Evolutionary conservation across 2,888 invertebrate species (phyloP), one percentile per base, ranked within the genome.

Genomic region (Carcina quercana): DNA sequence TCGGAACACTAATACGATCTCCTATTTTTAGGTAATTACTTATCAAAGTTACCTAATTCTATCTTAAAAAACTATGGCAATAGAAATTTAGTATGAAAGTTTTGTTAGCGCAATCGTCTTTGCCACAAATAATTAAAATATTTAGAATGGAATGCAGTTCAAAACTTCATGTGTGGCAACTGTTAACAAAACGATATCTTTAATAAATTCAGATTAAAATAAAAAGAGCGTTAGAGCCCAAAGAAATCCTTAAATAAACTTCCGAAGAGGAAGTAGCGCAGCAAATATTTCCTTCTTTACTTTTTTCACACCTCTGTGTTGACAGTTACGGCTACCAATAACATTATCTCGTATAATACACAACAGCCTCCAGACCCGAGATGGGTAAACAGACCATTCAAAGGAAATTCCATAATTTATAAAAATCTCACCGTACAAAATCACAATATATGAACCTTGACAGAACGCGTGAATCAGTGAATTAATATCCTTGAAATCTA

Each of bases 401-500:
- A 51, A 46, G 53, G 32, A 34, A 66, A 68, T 56, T 58, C 60
- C 59, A 59, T 63, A 65, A 59, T 63, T 70, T 59, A 64, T 49
- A 60, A 48, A 49, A 49, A 42, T 49, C 59, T 50, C 61, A 71
- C 68, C 80, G 70, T 76, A 70, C 40, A 62, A 65, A 83, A 80
- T 82, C 67, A 64, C 51, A 69, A 80, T 67, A 73, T 83, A 82
- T 80, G 73, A 75, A 69, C 68, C 68, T 66, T 69, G 69, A 71
- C 69, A 68, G 60, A 66, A 60, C 47, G 68, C 67, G 69, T 75
- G 79, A 79, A 75, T 79, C 68, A 70, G 68, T 63, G 64, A 69
- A 79, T 80, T 83, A 82, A 80, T 79, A 80, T 75, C 74, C 82
- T 83, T 79, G 78, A 79, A 82, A 83, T 80, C 68, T 71, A 78